Conservation (phyloP, 2,797 vertebrate species). For the Coregonus sp. region DNA sequence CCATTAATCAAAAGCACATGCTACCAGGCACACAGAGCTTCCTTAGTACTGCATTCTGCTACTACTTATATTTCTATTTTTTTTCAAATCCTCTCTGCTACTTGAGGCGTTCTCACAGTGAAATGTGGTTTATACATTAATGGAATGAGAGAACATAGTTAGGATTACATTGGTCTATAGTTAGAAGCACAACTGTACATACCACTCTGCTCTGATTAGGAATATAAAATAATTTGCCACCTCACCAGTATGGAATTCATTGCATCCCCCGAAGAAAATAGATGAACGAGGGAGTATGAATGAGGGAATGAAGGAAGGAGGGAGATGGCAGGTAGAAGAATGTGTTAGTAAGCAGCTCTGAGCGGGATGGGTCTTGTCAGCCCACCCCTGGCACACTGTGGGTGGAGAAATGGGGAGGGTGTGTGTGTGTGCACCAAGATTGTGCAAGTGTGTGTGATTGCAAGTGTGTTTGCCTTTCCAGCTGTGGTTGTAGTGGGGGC, state of each 20-base stretch:
- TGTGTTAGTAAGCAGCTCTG: constrained; percentile 63
- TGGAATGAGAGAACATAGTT: constrained; percentile 52
- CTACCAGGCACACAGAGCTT: not conserved
- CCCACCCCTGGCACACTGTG: constrained; percentile 54
- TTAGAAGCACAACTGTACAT: constrained; percentile 63
- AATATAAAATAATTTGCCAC: constrained; percentile 57
- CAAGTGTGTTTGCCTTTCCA: not conserved
- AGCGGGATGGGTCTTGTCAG: constrained; percentile 63
- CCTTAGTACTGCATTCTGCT: not conserved
- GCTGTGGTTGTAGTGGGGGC: not conserved
- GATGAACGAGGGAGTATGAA: constrained; percentile 21
- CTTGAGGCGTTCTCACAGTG: constrained; percentile 41
- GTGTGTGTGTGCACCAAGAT: constrained; percentile 31
- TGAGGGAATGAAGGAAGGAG: constrained; percentile 49
- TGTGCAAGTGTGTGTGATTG: constrained; percentile 3
- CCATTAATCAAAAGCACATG: not conserved
- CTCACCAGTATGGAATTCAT: constrained; percentile 65
- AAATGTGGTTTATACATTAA: constrained; percentile 61
- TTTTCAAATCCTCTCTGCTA: constrained; percentile 44
- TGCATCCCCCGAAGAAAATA: constrained; percentile 50
- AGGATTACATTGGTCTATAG: constrained; percentile 13
- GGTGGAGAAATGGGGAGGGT: constrained; percentile 20
- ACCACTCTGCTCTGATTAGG: constrained; percentile 63
- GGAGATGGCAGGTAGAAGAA: constrained; percentile 65
- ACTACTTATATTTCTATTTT: too few species aligned